These are phyloP conservation scores for Polyodon spathula DNA, from an alignment of 2,113 vertebrate species.

Conservation along the genomic window DNA sequence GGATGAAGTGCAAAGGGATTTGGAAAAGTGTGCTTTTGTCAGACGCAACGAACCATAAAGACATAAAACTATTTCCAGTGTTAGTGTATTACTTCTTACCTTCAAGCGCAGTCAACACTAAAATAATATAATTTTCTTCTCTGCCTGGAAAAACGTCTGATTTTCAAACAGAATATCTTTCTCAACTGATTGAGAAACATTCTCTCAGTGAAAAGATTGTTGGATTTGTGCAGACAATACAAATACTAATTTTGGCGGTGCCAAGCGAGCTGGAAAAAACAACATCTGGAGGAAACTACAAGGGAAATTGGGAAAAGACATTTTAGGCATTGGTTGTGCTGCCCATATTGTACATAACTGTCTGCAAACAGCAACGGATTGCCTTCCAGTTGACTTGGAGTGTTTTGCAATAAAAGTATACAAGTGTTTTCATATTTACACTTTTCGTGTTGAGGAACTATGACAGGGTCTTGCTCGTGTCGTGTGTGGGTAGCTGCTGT, in stretches of 20 bases:
- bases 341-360: neutral
- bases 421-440: neutral
- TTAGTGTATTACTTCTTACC: neutral
- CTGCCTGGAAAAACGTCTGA: neutral
- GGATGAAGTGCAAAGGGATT: neutral
- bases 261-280: neutral
- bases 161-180: neutral
- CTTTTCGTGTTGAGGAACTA: too few species aligned
- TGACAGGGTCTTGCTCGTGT: too few species aligned
- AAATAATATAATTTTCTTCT: neutral
- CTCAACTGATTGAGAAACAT: neutral
- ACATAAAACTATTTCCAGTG: neutral
- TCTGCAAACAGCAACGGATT: neutral
- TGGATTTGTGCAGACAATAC: neutral
- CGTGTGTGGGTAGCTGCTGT: too few species aligned
- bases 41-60: neutral
- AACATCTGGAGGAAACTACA: neutral
- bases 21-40: neutral
- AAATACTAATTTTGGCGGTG: neutral
- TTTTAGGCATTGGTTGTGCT: neutral
- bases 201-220: neutral
- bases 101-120: neutral
- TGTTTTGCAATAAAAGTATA: neutral
- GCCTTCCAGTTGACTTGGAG: neutral
- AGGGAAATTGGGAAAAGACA: neutral